phyloP scores from a whole-genome alignment of 2,113 vertebrate species.

The Prionailurus viverrinus region DNA sequence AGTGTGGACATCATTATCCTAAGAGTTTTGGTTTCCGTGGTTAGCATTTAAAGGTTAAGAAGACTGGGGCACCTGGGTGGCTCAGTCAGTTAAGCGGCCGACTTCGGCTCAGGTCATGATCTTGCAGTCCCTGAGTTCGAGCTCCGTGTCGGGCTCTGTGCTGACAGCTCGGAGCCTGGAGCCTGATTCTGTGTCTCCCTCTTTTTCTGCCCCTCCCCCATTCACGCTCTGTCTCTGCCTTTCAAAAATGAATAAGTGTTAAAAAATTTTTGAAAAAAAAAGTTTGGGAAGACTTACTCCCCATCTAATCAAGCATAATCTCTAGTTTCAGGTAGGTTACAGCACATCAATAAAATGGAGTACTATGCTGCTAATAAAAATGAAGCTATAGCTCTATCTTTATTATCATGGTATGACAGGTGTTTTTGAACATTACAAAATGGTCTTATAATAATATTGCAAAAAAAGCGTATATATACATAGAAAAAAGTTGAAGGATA shows the following conservation, averaged over 20 bases:
- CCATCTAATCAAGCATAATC: slow-evolving; percentile 12
- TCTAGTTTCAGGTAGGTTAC: slow-evolving; percentile 35
- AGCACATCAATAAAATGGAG: background rate
- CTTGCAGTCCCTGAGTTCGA: too few relatives aligned
- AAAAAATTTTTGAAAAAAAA: too few relatives aligned
- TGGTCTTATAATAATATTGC: background rate
- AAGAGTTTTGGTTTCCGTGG: background rate
- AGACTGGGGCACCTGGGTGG: too few relatives aligned
- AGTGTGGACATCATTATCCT: background rate
- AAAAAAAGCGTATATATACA: background rate
- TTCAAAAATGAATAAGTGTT: too few relatives aligned
- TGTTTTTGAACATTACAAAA: slow-evolving; percentile 14
- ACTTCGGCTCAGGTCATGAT: too few relatives aligned
- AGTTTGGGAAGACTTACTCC: background rate
- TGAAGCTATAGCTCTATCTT: background rate
- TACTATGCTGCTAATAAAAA: slow-evolving; percentile 30
- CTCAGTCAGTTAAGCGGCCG: too few relatives aligned
- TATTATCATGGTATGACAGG: background rate
- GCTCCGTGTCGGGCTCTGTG: too few relatives aligned
- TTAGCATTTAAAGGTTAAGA: background rate
- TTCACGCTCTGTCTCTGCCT: too few relatives aligned
- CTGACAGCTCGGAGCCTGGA: too few relatives aligned
- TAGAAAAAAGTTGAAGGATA: slow-evolving; percentile 24
- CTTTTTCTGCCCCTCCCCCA: too few relatives aligned
- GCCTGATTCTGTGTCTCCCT: too few relatives aligned